phyloP scores from a whole-genome alignment of 92 coral and sea anemone genomes.

The Meandrina meandrites region DNA sequence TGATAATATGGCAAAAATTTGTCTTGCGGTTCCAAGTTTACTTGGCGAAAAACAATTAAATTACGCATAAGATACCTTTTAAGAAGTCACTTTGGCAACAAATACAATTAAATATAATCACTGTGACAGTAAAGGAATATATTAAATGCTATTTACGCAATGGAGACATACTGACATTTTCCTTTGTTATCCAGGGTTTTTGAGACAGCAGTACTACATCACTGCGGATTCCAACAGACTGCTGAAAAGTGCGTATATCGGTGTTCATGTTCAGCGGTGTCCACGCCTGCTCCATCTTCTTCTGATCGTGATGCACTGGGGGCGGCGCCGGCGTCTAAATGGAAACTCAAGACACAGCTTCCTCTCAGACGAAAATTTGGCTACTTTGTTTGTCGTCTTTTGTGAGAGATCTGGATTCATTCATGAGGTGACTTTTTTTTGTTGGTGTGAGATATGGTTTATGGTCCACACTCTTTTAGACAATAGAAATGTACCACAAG shows the following conservation, averaged over 20 bases:
- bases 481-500: no score
- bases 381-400: conserved; percentile 63
- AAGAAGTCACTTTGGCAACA: no score
- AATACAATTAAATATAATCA: no score
- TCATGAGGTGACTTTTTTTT: conserved; percentile 45
- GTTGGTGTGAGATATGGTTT: no score
- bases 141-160: no score
- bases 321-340: conserved; percentile 64
- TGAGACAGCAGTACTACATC: conserved; percentile 46
- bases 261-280: conserved; percentile 71
- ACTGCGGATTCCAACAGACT: conserved; percentile 55
- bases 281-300: conserved; percentile 74
- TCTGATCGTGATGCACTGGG: conserved; percentile 81
- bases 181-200: not conserved
- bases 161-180: not conserved
- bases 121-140: no score
- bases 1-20: not conserved
- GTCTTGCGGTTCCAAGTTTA: not conserved
- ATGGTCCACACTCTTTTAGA: no score
- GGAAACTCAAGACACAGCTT: conserved; percentile 55
- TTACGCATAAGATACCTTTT: not conserved
- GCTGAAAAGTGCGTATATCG: conserved; percentile 64
- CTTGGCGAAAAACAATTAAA: not conserved
- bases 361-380: conserved; percentile 64
- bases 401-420: conserved; percentile 60